A percentile compares a stretch with the other conserved stretches of the same genome.
Conservation (phyloP, 2,797 vertebrate species). For the Amblyopsis hoosieri region DNA sequence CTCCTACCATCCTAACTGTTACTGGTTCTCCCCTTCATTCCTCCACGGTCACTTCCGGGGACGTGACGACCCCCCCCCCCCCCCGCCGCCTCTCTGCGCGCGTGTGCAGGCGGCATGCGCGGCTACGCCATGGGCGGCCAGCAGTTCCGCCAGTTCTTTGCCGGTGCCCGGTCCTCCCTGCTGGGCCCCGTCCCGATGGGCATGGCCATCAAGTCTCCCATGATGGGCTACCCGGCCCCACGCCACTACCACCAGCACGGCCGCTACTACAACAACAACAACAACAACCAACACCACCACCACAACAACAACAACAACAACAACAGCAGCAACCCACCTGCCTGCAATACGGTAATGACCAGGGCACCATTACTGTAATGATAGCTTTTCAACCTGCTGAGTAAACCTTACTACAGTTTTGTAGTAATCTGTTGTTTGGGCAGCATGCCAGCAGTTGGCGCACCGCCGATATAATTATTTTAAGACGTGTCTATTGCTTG, state of each 20-base stretch:
- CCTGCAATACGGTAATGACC: slow-evolving; percentile 51
- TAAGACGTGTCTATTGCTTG: no score
- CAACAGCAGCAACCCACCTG: slow-evolving; percentile 19
- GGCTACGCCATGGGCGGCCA: slow-evolving; percentile 85
- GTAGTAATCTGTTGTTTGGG: no score
- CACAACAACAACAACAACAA: slow-evolving; percentile 3
- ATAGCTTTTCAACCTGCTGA: neutral
- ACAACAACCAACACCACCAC: neutral
- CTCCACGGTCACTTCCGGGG: neutral
- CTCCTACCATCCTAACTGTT: no score
- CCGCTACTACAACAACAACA: slow-evolving; percentile 79
- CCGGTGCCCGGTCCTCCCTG: slow-evolving; percentile 87
- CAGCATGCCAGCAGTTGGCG: no score
- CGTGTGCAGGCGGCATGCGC: slow-evolving; percentile 82
- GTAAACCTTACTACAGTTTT: no score
- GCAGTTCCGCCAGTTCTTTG: slow-evolving; percentile 92
- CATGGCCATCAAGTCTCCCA: slow-evolving; percentile 86
- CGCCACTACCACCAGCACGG: slow-evolving; percentile 83
- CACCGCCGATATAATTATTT: no score
- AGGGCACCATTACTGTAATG: neutral
- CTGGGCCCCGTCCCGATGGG: slow-evolving; percentile 92
- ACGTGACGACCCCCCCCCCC: neutral
- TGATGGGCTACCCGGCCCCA: slow-evolving; percentile 80
- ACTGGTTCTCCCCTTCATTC: neutral
- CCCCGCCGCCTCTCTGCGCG: neutral